phyloP scores from a whole-genome alignment of 2,113 vertebrate genomes.

The Ictalurus furcatus region DNA sequence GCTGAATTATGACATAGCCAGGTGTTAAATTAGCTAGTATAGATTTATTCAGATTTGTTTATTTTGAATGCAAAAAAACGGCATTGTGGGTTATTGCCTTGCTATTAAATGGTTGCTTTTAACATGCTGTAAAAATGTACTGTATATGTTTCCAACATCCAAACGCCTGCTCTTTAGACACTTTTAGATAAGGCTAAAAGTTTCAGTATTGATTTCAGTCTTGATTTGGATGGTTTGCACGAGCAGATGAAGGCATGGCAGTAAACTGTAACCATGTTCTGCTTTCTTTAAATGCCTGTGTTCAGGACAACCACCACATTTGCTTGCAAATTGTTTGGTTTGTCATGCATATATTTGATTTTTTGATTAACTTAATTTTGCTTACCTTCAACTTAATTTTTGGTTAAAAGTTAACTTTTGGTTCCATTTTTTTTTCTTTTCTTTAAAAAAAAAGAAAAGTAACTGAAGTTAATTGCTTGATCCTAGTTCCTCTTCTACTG shows the following conservation, averaged over 20 bases:
- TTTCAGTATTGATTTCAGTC: background rate
- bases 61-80: background rate
- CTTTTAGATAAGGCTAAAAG: background rate
- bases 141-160: background rate
- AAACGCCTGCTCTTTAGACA: background rate
- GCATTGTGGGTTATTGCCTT: background rate
- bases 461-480: background rate
- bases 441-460: background rate
- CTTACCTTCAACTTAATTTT: too few relatives aligned
- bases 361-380: background rate
- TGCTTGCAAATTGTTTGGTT: background rate
- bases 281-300: background rate
- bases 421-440: background rate
- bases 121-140: conserved; percentile 12
- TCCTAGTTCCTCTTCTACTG: background rate
- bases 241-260: background rate
- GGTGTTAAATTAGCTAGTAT: background rate
- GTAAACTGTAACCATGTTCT: background rate
- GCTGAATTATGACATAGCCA: background rate
- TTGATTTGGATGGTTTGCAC: background rate
- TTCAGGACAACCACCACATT: background rate
- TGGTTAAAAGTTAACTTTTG: too few relatives aligned
- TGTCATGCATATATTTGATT: background rate
- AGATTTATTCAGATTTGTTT: background rate
- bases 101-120: conserved; percentile 4